Conservation (phyloP, 1,140 invertebrate genomes). For the Drosophila sechellia region DNA sequence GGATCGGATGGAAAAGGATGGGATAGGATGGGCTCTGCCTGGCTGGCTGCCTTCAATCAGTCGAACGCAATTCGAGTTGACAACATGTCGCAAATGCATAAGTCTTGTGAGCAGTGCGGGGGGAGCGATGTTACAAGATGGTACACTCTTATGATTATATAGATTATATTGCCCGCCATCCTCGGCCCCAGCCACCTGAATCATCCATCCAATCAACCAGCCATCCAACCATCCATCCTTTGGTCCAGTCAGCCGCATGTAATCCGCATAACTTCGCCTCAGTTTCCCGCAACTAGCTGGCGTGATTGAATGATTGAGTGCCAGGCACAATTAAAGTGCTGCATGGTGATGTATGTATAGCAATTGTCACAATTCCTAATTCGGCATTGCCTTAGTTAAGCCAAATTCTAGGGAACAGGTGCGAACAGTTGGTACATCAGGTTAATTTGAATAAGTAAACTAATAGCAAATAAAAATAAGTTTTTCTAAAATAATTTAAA, state of each 20-base stretch:
- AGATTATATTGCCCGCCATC: conserved; percentile 72
- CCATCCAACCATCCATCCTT: conserved; percentile 1
- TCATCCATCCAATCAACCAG: not conserved
- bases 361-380: conserved; percentile 79
- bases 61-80: conserved; percentile 81
- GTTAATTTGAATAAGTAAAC: conserved; percentile 12
- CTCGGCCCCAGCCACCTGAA: conserved; percentile 7
- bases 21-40: conserved; percentile 25
- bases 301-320: conserved; percentile 84
- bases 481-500: not conserved
- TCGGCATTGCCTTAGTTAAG: conserved; percentile 50
- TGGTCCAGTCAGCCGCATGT: conserved; percentile 61
- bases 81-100: conserved; percentile 80
- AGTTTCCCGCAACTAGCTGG: conserved; percentile 15
- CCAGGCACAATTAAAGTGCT: conserved; percentile 80
- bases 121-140: conserved; percentile 64
- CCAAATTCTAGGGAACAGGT: conserved; percentile 48
- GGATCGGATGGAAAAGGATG: conserved; percentile 14
- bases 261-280: conserved; percentile 48
- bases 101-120: conserved; percentile 16
- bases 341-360: conserved; percentile 66
- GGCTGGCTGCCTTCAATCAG: conserved; percentile 75
- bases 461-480: too few relatives aligned
- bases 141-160: conserved; percentile 80
- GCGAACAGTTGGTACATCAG: conserved; percentile 18